These are phyloP conservation scores for Helleia helle DNA, from an alignment of 2,888 invertebrate species.

Conservation along the genomic window DNA sequence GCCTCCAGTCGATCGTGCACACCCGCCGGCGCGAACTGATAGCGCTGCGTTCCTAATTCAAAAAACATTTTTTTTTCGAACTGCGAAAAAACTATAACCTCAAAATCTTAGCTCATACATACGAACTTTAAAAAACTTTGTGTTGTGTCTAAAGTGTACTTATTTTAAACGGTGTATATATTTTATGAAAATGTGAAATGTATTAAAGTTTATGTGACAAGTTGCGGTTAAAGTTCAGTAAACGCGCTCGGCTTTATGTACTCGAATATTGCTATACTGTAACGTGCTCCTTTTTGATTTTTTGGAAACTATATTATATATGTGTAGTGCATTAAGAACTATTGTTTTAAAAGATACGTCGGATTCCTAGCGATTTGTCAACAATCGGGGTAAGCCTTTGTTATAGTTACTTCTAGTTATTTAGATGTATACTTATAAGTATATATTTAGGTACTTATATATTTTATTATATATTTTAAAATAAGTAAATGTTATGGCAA, in stretches of 20 bases:
- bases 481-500: too few species aligned
- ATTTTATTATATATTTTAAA: too few species aligned
- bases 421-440: too few species aligned
- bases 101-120: constrained; percentile 1
- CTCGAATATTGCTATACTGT: constrained; percentile 14
- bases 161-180: constrained; percentile 10
- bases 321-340: constrained; percentile 11
- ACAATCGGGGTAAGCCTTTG: constrained; percentile 1
- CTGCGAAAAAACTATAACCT: constrained; percentile 5
- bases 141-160: constrained; percentile 8
- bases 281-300: too few species aligned
- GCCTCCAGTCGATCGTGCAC: constrained; percentile 61
- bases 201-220: constrained; percentile 43
- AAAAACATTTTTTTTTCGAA: constrained; percentile 29
- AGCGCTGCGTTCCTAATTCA: constrained; percentile 34
- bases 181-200: constrained; percentile 23
- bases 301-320: too few species aligned
- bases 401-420: too few species aligned
- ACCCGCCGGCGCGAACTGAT: constrained; percentile 41
- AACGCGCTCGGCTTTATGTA: constrained; percentile 26
- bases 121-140: constrained; percentile 1
- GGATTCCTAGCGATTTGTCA: not conserved
- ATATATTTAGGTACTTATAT: too few species aligned
- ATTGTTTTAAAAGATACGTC: not conserved
- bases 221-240: constrained; percentile 50